Evolutionary conservation across 2,113 vertebrate species (phyloP).

Genomic region (Trichechus manatus): DNA sequence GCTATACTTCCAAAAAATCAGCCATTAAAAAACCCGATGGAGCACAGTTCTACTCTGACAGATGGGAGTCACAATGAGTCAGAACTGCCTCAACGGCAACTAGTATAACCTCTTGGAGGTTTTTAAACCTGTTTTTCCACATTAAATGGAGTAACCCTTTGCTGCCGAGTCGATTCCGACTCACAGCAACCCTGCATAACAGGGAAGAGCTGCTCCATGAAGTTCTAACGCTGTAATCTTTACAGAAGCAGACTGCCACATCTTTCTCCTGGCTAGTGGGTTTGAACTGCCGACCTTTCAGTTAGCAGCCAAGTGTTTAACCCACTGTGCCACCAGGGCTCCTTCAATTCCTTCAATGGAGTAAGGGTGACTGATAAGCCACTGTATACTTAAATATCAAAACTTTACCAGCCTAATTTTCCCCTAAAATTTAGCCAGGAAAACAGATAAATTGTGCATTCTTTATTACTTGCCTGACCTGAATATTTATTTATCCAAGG

Average conservation of each 20-base stretch:
- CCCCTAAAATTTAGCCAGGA: neutral
- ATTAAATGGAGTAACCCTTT: neutral
- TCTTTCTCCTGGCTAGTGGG: neutral
- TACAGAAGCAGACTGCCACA: neutral
- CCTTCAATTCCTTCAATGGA: neutral
- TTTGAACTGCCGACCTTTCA: neutral
- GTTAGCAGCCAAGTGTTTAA: neutral
- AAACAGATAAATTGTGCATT: neutral
- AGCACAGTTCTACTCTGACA: neutral
- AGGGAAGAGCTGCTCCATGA: neutral
- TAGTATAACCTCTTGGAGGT: neutral
- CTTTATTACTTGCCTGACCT: neutral
- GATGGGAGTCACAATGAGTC: neutral
- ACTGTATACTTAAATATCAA: neutral
- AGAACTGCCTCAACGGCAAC: neutral
- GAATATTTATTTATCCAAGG: conserved; percentile 7
- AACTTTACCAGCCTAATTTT: neutral
- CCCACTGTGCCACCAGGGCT: neutral
- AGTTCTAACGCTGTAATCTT: neutral
- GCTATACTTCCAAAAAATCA: neutral
- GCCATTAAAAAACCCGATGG: neutral
- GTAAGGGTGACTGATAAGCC: neutral
- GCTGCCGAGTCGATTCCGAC: neutral
- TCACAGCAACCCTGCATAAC: neutral
- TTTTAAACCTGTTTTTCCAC: neutral